phyloP scores from a whole-genome alignment of 1,140 invertebrate species.

The Yoshiicerus persimilis region DNA sequence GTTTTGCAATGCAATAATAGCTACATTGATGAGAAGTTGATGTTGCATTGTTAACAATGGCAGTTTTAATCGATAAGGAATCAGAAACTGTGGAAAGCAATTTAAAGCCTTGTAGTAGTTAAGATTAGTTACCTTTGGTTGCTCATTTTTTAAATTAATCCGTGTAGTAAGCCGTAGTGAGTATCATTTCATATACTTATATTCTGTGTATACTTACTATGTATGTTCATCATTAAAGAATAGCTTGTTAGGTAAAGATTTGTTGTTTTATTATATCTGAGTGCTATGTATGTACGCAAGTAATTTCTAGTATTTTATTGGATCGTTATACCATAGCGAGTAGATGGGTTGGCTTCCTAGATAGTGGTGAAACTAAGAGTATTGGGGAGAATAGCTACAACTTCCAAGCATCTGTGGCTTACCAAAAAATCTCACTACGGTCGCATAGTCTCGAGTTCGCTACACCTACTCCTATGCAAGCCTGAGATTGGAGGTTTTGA shows the following conservation, averaged over 20 bases:
- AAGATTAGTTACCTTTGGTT: background rate
- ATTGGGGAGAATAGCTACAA: no score
- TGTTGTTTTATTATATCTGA: background rate
- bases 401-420: no score
- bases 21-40: background rate
- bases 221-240: background rate
- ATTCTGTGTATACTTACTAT: background rate
- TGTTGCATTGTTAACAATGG: background rate
- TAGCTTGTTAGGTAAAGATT: background rate
- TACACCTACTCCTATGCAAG: no score
- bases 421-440: no score
- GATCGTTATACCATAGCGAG: no score
- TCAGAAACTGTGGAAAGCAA: constrained; percentile 12
- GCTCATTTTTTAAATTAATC: constrained; percentile 9
- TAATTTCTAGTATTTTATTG: background rate
- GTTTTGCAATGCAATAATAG: background rate
- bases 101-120: background rate
- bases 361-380: no score
- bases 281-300: background rate
- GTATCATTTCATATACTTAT: no score
- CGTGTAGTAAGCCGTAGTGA: background rate
- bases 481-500: no score
- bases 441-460: no score
- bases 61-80: constrained; percentile 18
- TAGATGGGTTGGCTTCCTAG: no score